Evolutionary conservation across 2,888 invertebrate species (phyloP).

Genomic region (Cosmorhoe ocellata): DNA sequence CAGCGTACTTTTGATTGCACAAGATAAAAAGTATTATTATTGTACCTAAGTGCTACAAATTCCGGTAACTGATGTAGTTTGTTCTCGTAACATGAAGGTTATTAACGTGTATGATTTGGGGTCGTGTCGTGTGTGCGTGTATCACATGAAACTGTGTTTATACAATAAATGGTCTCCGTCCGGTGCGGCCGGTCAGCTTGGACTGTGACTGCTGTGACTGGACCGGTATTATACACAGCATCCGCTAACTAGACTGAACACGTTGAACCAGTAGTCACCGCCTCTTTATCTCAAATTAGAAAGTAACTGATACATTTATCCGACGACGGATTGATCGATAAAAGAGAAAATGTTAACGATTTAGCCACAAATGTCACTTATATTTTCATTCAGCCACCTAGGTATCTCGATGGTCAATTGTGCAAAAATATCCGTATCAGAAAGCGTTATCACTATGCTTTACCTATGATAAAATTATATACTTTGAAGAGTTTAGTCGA

Average conservation of each 20-base stretch:
- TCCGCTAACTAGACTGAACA: constrained; percentile 44
- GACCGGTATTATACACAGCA: constrained; percentile 44
- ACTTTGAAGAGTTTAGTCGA: not conserved
- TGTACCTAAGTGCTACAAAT: constrained; percentile 35
- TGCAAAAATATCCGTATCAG: not conserved
- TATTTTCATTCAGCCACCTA: constrained; percentile 16
- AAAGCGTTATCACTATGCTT: not conserved
- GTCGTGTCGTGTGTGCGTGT: constrained; percentile 39
- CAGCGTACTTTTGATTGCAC: constrained; percentile 38
- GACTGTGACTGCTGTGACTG: constrained; percentile 28
- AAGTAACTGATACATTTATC: constrained; percentile 55
- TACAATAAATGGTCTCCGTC: constrained; percentile 49
- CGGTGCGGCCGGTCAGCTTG: constrained; percentile 29
- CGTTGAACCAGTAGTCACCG: constrained; percentile 48
- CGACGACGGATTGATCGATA: constrained; percentile 57
- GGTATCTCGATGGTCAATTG: constrained; percentile 1
- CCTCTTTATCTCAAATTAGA: constrained; percentile 61
- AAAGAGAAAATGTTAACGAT: constrained; percentile 41
- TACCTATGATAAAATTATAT: not conserved
- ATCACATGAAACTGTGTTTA: constrained; percentile 40
- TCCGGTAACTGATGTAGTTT: constrained; percentile 38
- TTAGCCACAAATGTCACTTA: constrained; percentile 31
- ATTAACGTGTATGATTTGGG: constrained; percentile 33
- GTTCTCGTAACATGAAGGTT: constrained; percentile 42
- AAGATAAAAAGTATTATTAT: constrained; percentile 39